Base-by-base conservation (phyloP, 92 coral and sea anemone genomes). In the Phymanthus crucifer region DNA sequence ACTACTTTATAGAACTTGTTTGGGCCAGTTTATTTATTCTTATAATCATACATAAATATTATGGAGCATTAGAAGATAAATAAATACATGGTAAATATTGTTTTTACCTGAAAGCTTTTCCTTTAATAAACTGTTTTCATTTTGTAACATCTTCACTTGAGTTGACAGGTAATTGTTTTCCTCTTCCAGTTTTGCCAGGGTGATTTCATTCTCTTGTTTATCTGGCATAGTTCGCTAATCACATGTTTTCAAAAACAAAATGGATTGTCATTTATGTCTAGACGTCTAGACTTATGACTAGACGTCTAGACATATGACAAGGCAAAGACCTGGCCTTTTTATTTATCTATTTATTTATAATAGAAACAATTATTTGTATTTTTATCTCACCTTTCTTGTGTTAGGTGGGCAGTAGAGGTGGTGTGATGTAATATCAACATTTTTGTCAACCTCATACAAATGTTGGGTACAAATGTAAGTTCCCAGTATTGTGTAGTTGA, bases 71-170 rank as follows among this genome's bases (percentile, higher is more conserved):
- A 52, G 61, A 52, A 52, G 61, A 52, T 14, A 52, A 52, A 52
- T 52, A 52, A 52, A 52, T 52, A 52, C 19, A 52, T 52, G 61
- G 61, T 52, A 52, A 52, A 52, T 52, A 52, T 52, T 52, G 61
- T 52, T 52, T 52, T 52, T 52, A 52, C 61, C 61, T 52, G 61
- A 52, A 52, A 52, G 19, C 19, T 52, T 52, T 18, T 52, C 19
- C 61, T 52, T 52, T 52, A 52, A 52, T 52, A 52, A 52, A 52
- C 61, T 52, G 61, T 52, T 52, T 52, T 52, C 61, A 52, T 52
- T 23, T 52, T 52, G 61, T 52, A 52, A 52, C 19, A 7, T 52
- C 61, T 52, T 52, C 61, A 52, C 61, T 52, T 52, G 61, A 52
- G 61, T 52, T 52, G 61, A 52, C 61, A 52, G n/a, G n/a, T n/a